phyloP scores from a whole-genome alignment of 1,140 invertebrate genomes.

The Pectinophora gossypiella region DNA sequence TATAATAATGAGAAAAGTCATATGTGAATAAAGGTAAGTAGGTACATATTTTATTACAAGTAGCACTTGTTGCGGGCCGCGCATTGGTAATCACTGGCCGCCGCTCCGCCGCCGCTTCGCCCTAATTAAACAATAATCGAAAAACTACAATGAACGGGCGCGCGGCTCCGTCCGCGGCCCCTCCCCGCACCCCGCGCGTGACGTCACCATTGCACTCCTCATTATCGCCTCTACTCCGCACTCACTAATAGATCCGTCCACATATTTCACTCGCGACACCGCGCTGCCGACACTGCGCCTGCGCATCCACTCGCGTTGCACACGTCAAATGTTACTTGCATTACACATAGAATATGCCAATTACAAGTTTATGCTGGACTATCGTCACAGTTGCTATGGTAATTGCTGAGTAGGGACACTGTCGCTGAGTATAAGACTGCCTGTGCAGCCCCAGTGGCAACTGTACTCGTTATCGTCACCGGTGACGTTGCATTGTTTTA shows the following conservation, averaged over 20 bases:
- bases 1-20: not conserved
- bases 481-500: not conserved
- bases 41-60: not conserved
- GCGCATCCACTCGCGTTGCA: too few relatives aligned
- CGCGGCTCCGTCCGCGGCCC: conserved; percentile 57
- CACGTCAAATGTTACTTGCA: too few relatives aligned
- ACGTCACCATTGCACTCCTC: conserved; percentile 69
- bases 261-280: not conserved
- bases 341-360: too few relatives aligned
- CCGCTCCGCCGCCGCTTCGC: conserved; percentile 72
- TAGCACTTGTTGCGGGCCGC: conserved; percentile 36
- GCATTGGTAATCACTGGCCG: conserved; percentile 46
- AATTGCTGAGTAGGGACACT: too few relatives aligned
- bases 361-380: too few relatives aligned
- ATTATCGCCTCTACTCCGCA: conserved; percentile 60
- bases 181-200: conserved; percentile 24
- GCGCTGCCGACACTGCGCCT: not conserved
- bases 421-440: too few relatives aligned
- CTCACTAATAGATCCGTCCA: conserved; percentile 19
- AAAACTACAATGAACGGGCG: conserved; percentile 74
- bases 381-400: too few relatives aligned
- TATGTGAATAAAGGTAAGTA: not conserved
- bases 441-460: not conserved
- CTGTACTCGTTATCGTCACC: not conserved
- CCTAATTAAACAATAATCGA: conserved; percentile 75